phyloP scores from a whole-genome alignment of 2,797 vertebrate species.

The Lagorchestes hirsutus region DNA sequence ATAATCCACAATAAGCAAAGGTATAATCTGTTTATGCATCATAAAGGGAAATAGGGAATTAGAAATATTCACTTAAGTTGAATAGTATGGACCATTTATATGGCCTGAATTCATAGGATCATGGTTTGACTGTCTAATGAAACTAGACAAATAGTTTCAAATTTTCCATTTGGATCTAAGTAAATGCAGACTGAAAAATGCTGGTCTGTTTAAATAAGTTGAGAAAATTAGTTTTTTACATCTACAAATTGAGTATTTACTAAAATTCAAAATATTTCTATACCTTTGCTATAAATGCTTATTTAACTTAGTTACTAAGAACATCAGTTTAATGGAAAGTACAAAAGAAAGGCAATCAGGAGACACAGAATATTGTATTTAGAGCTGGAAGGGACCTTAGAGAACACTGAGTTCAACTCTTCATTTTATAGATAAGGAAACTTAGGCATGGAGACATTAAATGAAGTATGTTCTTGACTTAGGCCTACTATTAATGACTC shows the following conservation, averaged over 20 bases:
- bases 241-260: background rate
- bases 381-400: background rate
- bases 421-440: background rate
- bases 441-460: background rate
- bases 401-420: background rate
- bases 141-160: background rate
- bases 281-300: background rate
- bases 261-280: background rate
- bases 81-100: background rate
- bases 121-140: background rate
- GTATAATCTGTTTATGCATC: background rate
- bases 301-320: background rate
- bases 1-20: background rate
- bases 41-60: background rate
- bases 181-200: too few relatives aligned
- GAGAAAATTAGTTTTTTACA: too few relatives aligned
- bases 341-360: background rate
- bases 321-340: background rate
- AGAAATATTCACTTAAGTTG: background rate
- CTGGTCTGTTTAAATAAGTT: too few relatives aligned
- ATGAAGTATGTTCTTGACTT: background rate
- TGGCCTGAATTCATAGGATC: background rate
- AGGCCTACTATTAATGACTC: background rate
- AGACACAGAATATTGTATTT: background rate
- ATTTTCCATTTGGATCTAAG: background rate